These are phyloP conservation scores for Mastigias papua DNA, from an alignment of 30 jellyfish, hydroid and myxozoan genomes.

Conservation along the genomic window DNA sequence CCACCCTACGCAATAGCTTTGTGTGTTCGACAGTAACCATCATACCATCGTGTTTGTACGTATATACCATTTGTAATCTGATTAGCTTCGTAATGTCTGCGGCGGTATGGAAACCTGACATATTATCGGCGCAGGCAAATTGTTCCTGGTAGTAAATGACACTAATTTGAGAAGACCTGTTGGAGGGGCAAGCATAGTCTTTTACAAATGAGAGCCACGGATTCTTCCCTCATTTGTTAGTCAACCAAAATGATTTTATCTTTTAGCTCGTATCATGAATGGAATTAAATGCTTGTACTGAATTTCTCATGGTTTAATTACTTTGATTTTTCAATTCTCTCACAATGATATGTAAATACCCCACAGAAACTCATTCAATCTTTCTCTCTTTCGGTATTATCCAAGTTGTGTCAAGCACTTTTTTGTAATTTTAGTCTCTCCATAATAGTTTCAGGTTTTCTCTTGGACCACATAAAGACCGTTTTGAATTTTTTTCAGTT, in stretches of 20 bases:
- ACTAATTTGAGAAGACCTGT: background rate
- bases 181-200: background rate
- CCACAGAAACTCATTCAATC: no score
- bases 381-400: no score
- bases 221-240: no score
- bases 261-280: background rate
- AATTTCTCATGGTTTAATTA: background rate
- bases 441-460: no score
- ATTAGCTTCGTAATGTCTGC: background rate
- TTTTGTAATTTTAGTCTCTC: no score
- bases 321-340: background rate
- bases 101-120: background rate
- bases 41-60: background rate
- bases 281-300: background rate
- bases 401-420: no score
- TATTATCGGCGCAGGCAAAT: no score
- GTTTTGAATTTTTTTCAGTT: no score
- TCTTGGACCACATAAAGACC: no score
- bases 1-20: background rate
- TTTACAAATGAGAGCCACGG: background rate
- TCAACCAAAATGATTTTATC: background rate
- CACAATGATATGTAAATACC: no score
- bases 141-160: no score
- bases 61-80: background rate
- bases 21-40: background rate